Percentiles rank a stretch among this genome's conserved stretches.
These are phyloP conservation scores for Epinotia bilunana DNA, from an alignment of 2,888 invertebrate genomes.

Conservation along the genomic window DNA sequence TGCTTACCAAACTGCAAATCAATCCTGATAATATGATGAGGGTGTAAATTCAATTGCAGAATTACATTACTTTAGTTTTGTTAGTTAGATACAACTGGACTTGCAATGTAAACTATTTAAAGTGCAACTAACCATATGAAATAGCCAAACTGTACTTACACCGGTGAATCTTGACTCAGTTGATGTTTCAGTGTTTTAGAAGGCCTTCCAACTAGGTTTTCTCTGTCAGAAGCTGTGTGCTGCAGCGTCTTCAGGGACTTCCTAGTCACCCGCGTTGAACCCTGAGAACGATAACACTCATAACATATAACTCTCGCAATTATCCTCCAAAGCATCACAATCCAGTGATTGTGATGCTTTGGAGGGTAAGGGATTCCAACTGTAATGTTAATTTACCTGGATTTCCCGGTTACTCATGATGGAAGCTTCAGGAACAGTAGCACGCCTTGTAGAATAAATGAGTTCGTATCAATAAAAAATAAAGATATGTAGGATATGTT, in stretches of 20 bases:
- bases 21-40: neutral
- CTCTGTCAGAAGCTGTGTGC: constrained; percentile 88
- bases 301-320: neutral
- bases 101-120: no score
- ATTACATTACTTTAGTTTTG: neutral
- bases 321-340: constrained; percentile 8
- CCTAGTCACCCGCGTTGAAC: constrained; percentile 85
- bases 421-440: constrained; percentile 1
- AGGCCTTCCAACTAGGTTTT: constrained; percentile 89
- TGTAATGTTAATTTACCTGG: constrained; percentile 36
- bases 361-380: neutral
- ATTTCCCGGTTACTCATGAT: constrained; percentile 44
- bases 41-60: no score
- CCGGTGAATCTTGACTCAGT: constrained; percentile 77
- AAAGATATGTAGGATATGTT: neutral
- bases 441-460: neutral
- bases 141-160: constrained; percentile 64
- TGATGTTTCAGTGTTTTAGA: constrained; percentile 79
- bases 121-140: neutral
- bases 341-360: no score
- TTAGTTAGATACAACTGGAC: neutral
- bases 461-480: constrained; percentile 1
- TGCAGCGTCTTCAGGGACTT: constrained; percentile 91
- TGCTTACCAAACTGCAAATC: neutral
- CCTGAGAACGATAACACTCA: constrained; percentile 60